Base-by-base conservation (phyloP, 2,797 vertebrate genomes). In the Halcyon smyrnensis region DNA sequence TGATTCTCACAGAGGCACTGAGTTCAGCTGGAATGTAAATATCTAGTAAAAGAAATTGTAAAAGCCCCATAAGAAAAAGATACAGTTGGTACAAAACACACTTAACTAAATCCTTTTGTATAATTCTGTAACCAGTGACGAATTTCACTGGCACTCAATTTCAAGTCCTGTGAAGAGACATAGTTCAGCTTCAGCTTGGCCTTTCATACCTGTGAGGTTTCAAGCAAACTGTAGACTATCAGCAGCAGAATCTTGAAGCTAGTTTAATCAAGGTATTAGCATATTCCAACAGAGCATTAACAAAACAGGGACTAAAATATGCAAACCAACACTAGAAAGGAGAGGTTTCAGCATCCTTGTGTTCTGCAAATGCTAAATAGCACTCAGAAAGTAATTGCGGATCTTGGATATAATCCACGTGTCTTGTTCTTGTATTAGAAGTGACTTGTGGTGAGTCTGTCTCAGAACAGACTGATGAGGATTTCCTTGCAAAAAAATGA, bases 301-400 rank as follows among this genome's bases (percentile, higher is more conserved):
- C 34, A 89, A 92, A 92, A 48, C 64, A 64, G 17, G 41, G 54
- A 69, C 62, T 90, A 86, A 85, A 96, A 92, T 93, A 90, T 73
- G 76, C 84, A 93, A 91, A 63, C 80, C 83, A 57, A 39, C 53
- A 59, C 46, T 59, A 71, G 69, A 71, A 92, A 90, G 48, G 56
- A 92, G 53, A 91, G 43, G 6, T 89, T 96, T 89, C 79, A 45
- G 54, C 69, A 54, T 75, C 59, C 62, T 80, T 89, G 83, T 17
- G 37, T 85, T 92, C 84, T 86, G 46, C 41, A 96, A 91, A 94
- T 95, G 84, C 93, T 93, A 87, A 96, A 87, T 57, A 92, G 53
- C 75, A 46, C 73, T 94, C 84, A 77, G 37, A 96, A 96, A 51
- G 75, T 91, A 89, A 92, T 93, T 96, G 73, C 8, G 0, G 54